Evolutionary conservation across 2,888 invertebrate genomes (phyloP), one percentile per base, ranked within the genome.

Genomic region (Mythimna impura): DNA sequence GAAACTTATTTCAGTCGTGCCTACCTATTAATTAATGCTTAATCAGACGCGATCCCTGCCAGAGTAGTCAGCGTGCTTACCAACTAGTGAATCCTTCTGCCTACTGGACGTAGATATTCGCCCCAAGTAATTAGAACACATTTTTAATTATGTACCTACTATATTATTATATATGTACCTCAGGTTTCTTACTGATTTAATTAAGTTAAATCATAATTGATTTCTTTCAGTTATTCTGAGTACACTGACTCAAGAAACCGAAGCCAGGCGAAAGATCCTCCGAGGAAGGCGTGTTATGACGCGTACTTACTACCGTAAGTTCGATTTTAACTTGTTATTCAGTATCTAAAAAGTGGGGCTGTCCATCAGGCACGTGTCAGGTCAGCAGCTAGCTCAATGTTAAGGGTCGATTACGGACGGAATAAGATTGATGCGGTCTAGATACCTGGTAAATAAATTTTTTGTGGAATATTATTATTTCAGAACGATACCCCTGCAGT

Each of bases 271-370:
- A 87, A 98, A 98, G 91, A 98, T 98, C 88, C 96, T 98, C 58
- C 96, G 98, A 87, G 98, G 98, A 70, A 96, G 98, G 81, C 97
- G 98, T 94, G 97, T 98, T 17, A 97, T 98, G 88, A 98, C 97
- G 4, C 97, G 98, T 79, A 97, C 97, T 76, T 98, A 98, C 91
- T 98, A 98, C 90, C 97, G 98, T 98, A 96, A 98, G 98, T 97
- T 60, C 1, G 2, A 50, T 73, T 22, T 54, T 47, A 12, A 22
- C 17, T 47, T 34, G n/a, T 6, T 14, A 17, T 36, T n/a, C 1
- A 34, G 50, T 12, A 22, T 9, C 12, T 57, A n/a, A 0, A 14
- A 20, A 40, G 6, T 71, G 17, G 36, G 8, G 1, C 25, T 36
- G 47, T 20, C 14, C 14, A 22, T 5, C 34, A 14, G 10, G 5